These are phyloP conservation scores for Puma concolor DNA, from an alignment of 2,113 vertebrate genomes.

Conservation along the genomic window DNA sequence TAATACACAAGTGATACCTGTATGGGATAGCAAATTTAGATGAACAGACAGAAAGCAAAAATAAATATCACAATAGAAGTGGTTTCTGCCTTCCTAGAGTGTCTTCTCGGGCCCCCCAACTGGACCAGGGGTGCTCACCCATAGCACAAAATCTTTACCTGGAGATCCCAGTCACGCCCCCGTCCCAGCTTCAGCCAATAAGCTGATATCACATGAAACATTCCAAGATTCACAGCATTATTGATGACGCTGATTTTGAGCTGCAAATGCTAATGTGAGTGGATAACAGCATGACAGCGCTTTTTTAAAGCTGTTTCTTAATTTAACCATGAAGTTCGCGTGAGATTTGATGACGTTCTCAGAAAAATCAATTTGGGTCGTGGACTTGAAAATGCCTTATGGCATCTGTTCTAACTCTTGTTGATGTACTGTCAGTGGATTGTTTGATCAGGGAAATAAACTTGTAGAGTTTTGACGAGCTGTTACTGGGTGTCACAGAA, in stretches of 20 bases:
- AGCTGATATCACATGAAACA: not conserved
- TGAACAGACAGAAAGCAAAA: not conserved
- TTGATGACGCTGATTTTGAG: not conserved
- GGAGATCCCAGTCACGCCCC: not conserved
- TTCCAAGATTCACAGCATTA: not conserved
- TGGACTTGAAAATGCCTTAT: not conserved
- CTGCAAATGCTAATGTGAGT: not conserved
- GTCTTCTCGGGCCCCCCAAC: not conserved
- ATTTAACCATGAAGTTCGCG: constrained; percentile 32
- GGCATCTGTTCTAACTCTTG: not conserved
- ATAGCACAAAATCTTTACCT: no score
- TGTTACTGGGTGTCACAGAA: not conserved
- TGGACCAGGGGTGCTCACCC: not conserved
- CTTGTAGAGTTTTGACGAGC: not conserved
- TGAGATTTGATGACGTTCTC: constrained; percentile 19
- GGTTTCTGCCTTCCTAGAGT: not conserved
- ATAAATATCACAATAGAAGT: not conserved
- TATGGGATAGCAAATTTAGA: not conserved
- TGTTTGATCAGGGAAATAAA: constrained; percentile 51
- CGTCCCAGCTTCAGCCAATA: not conserved
- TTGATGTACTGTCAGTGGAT: not conserved
- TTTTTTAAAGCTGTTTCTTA: constrained; percentile 30
- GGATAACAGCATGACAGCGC: not conserved
- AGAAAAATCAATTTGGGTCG: constrained; percentile 25
- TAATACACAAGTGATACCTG: not conserved